Conservation (phyloP, 2,888 invertebrate genomes). For the Apotomis capreana region DNA sequence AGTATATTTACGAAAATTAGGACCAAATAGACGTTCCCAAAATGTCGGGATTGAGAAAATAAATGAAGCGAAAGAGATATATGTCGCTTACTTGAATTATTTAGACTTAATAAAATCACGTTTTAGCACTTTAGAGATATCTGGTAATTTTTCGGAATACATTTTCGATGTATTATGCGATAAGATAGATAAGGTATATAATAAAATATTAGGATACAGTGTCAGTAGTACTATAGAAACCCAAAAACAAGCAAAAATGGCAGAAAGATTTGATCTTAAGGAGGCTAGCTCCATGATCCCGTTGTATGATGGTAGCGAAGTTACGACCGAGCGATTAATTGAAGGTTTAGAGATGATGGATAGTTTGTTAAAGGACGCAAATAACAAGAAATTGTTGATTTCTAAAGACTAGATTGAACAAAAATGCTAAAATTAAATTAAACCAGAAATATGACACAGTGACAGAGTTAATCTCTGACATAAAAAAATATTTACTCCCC, state of each 20-base stretch:
- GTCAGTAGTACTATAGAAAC: not conserved
- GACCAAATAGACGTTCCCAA: not conserved
- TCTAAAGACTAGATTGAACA: not conserved
- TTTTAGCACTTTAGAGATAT: not conserved
- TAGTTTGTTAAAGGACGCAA: not conserved
- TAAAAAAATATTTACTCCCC: too few relatives aligned
- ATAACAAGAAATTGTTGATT: conserved; percentile 16
- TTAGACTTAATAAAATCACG: not conserved
- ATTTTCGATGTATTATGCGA: not conserved
- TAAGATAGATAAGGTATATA: conserved; percentile 1
- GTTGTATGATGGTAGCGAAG: not conserved
- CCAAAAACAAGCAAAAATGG: conserved; percentile 8
- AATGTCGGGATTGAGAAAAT: not conserved
- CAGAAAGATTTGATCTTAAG: not conserved
- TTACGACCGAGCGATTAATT: not conserved
- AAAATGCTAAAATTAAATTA: not conserved
- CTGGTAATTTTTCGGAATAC: not conserved
- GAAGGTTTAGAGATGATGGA: conserved; percentile 11
- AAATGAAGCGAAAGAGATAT: not conserved
- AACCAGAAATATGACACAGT: not conserved
- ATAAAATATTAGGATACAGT: conserved; percentile 2
- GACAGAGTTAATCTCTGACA: too few relatives aligned
- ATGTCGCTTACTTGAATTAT: not conserved
- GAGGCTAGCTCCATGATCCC: conserved; percentile 4
- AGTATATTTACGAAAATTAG: not conserved